These are phyloP conservation scores for Chelon auratus DNA, from an alignment of 2,797 vertebrate genomes.

Conservation along the genomic window DNA sequence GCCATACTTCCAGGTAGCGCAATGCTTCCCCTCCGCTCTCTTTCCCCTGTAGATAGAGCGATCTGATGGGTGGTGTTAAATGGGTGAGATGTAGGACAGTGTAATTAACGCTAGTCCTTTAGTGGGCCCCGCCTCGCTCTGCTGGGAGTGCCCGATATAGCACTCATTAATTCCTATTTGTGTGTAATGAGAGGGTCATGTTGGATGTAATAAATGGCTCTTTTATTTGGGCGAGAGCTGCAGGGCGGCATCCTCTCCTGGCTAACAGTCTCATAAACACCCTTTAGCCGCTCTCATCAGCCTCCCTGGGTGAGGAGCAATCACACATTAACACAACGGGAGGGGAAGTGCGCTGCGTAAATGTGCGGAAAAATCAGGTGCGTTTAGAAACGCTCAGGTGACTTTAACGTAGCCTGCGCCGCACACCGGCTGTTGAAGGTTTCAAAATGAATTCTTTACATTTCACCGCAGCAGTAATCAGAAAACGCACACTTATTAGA, in stretches of 20 bases:
- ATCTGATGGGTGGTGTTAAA: slow-evolving; percentile 77
- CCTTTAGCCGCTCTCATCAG: slow-evolving; percentile 77
- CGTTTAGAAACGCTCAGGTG: slow-evolving; percentile 21
- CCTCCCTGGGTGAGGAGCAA: slow-evolving; percentile 67
- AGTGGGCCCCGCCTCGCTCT: slow-evolving; percentile 74
- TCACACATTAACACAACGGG: slow-evolving; percentile 38
- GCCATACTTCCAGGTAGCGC: slow-evolving; percentile 27
- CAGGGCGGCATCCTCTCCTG: slow-evolving; percentile 78
- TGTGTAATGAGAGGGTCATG: slow-evolving; percentile 87
- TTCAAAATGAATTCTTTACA: not conserved
- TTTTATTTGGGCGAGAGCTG: slow-evolving; percentile 84
- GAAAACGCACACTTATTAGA: slow-evolving; percentile 5
- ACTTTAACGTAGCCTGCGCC: not conserved
- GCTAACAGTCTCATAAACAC: slow-evolving; percentile 83
- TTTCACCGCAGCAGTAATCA: not conserved
- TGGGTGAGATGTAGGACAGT: slow-evolving; percentile 84
- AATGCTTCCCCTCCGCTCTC: slow-evolving; percentile 14
- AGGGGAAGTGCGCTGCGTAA: slow-evolving; percentile 19
- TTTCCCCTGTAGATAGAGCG: slow-evolving; percentile 57
- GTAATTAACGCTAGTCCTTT: slow-evolving; percentile 83
- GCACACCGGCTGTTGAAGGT: not conserved
- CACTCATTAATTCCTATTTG: slow-evolving; percentile 87
- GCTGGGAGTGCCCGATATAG: slow-evolving; percentile 81
- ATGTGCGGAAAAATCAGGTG: slow-evolving; percentile 36
- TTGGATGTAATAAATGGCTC: slow-evolving; percentile 85